phyloP scores from a whole-genome alignment of 2,888 invertebrate genomes.

The Lepidocyrtoides sp. region DNA sequence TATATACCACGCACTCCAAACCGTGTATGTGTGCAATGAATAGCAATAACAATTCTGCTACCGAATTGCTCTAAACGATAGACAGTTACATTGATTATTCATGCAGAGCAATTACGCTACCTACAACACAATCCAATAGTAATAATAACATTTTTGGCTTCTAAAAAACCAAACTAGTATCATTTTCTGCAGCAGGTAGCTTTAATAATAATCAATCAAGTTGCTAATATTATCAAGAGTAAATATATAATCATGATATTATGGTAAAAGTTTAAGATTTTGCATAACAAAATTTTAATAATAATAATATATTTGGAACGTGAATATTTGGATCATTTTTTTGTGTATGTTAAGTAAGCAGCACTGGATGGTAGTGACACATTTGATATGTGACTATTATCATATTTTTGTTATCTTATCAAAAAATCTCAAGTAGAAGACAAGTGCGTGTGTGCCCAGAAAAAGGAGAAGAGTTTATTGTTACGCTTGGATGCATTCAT shows the following conservation, averaged over 20 bases:
- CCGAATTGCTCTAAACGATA: constrained; percentile 12
- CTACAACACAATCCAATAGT: not conserved
- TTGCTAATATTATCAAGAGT: no score
- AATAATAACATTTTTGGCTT: no score
- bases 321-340: no score
- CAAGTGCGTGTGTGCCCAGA: constrained; percentile 25
- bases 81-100: not conserved
- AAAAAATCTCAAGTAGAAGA: not conserved
- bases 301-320: no score
- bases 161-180: no score
- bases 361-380: constrained; percentile 2
- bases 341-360: not conserved
- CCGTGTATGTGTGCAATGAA: constrained; percentile 3
- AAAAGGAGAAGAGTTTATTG: constrained; percentile 5
- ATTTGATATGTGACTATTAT: constrained; percentile 2
- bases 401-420: not conserved
- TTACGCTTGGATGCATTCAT: constrained; percentile 28
- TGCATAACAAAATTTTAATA: no score
- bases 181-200: no score
- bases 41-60: not conserved
- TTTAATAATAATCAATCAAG: not conserved
- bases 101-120: not conserved
- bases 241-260: no score
- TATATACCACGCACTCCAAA: not conserved
- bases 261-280: no score